Evolutionary conservation across 2,888 invertebrate species (phyloP).

Genomic region (Lucinisca nassula): DNA sequence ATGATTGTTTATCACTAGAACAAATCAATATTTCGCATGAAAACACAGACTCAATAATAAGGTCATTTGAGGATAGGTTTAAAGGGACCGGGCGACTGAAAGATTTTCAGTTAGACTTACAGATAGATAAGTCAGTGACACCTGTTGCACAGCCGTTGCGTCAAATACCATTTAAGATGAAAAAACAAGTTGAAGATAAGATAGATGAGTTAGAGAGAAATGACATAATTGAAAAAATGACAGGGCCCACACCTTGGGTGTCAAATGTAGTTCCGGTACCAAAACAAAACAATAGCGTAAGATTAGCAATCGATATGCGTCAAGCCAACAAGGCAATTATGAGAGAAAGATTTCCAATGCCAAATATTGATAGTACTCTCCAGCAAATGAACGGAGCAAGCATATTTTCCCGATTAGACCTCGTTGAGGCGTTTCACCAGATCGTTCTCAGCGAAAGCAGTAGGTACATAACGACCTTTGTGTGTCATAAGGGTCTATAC

Average conservation of each 20-base stretch:
- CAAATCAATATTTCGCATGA: too few species aligned
- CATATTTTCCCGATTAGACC: slow-evolving; percentile 2
- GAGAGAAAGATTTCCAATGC: slow-evolving; percentile 48
- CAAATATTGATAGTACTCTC: slow-evolving; percentile 43
- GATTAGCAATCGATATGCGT: slow-evolving; percentile 23
- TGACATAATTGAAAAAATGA: slow-evolving; percentile 8
- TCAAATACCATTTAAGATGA: neutral
- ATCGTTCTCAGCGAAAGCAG: neutral
- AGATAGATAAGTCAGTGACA: neutral
- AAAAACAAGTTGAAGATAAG: slow-evolving; percentile 1
- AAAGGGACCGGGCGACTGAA: neutral
- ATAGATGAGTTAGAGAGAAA: neutral
- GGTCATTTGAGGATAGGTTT: too few species aligned
- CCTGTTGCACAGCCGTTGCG: neutral
- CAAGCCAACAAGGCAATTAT: slow-evolving; percentile 38
- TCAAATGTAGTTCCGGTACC: neutral
- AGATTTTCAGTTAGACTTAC: neutral
- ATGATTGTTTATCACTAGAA: too few species aligned
- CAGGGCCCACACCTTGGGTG: neutral
- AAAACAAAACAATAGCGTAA: neutral
- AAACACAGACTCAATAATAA: too few species aligned
- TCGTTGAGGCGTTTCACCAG: slow-evolving; percentile 19
- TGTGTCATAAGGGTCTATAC: slow-evolving; percentile 24
- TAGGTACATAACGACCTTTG: slow-evolving; percentile 21
- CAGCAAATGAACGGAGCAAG: slow-evolving; percentile 25